phyloP scores from a whole-genome alignment of 2,888 invertebrate species.

The Agriotes lineatus region DNA sequence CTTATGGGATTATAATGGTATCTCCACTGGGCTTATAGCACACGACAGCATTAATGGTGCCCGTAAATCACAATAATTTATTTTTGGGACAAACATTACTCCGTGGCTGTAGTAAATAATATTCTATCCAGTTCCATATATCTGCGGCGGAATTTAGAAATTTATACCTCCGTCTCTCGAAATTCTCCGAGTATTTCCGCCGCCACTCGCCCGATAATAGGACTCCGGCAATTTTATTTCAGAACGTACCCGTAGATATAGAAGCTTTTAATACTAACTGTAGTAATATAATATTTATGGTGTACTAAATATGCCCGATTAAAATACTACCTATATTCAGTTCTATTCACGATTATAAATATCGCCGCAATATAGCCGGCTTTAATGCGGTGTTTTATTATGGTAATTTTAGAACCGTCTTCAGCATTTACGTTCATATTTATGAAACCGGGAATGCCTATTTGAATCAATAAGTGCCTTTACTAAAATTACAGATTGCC shows the following conservation, averaged over 20 bases:
- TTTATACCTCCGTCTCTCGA: constrained; percentile 20
- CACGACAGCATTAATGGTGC: constrained; percentile 34
- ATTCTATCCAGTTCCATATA: constrained; percentile 26
- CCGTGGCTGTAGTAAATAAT: constrained; percentile 24
- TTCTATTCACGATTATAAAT: constrained; percentile 38
- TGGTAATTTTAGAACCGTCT: constrained; percentile 40
- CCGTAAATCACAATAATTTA: constrained; percentile 35
- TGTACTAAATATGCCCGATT: constrained; percentile 32
- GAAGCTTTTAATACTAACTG: constrained; percentile 19
- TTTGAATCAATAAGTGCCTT: constrained; percentile 36
- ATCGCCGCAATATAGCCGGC: constrained; percentile 32
- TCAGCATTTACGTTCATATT: constrained; percentile 37
- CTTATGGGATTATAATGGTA: constrained; percentile 45
- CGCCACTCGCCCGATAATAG: background rate
- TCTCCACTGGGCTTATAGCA: constrained; percentile 36
- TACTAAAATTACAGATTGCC: constrained; percentile 26
- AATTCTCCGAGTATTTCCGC: constrained; percentile 15
- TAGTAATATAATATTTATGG: constrained; percentile 34
- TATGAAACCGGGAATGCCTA: constrained; percentile 31
- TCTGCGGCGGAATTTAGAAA: constrained; percentile 26
- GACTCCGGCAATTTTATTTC: constrained; percentile 15
- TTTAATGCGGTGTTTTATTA: constrained; percentile 39
- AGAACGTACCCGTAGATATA: constrained; percentile 13
- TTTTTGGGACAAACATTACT: constrained; percentile 30
- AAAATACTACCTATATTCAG: constrained; percentile 35